Evolutionary conservation across 2,113 vertebrate species (phyloP).

Genomic region (Pomatorhinus ruficollis): DNA sequence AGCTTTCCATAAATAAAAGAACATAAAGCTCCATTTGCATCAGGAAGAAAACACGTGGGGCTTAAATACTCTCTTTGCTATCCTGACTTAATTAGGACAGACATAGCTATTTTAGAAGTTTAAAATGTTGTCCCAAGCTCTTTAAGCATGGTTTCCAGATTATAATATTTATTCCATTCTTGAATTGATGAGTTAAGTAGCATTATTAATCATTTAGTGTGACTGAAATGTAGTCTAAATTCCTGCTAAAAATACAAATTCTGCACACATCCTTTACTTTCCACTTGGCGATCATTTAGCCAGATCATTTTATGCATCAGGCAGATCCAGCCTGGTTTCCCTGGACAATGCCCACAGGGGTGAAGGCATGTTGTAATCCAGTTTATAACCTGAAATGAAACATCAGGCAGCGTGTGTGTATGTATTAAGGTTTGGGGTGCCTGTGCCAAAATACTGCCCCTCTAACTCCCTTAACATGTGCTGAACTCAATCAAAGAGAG

Average conservation of each 20-base stretch:
- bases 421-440: background rate
- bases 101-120: background rate
- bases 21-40: slow-evolving; percentile 45
- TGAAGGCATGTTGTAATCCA: slow-evolving; percentile 46
- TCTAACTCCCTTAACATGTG: background rate
- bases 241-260: background rate
- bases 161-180: background rate
- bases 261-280: background rate
- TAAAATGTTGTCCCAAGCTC: background rate
- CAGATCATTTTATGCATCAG: background rate
- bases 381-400: slow-evolving; percentile 43
- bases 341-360: background rate
- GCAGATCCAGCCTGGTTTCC: slow-evolving; percentile 14
- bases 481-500: background rate
- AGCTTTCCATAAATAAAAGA: slow-evolving; percentile 37
- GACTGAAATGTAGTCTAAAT: background rate
- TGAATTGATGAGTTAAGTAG: background rate
- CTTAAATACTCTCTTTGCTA: slow-evolving; percentile 2
- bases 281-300: background rate
- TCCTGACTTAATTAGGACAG: background rate
- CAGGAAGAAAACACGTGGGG: background rate
- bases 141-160: background rate
- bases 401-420: background rate
- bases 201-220: background rate
- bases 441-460: background rate